Conservation (phyloP, 2,113 vertebrate species). For the Hemiprocne comata region DNA sequence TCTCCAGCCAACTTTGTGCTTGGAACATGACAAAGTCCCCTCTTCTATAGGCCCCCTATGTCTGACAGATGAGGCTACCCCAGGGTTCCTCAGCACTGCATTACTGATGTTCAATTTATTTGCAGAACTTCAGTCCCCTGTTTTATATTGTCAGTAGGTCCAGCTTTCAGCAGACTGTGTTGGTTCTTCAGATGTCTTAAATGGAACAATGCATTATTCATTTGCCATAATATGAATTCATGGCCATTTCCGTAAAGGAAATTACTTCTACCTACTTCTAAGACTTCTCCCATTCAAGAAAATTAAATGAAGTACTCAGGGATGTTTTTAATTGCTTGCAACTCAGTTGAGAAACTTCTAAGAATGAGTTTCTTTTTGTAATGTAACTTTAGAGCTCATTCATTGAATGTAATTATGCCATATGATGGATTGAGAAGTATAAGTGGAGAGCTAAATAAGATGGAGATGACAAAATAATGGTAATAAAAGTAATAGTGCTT, state of each 20-base stretch:
- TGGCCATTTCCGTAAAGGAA: conserved; percentile 54
- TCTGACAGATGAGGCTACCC: neutral
- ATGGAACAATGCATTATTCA: conserved; percentile 70
- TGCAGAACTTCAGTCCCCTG: neutral
- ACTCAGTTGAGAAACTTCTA: conserved; percentile 72
- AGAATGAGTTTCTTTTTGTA: conserved; percentile 59
- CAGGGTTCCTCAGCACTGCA: neutral
- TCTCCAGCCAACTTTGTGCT: neutral
- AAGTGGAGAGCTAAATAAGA: conserved; percentile 52
- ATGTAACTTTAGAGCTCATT: conserved; percentile 66
- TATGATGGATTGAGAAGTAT: conserved; percentile 58
- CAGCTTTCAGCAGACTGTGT: neutral
- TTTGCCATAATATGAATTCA: conserved; percentile 45
- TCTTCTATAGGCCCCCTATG: neutral
- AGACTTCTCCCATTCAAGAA: conserved; percentile 58
- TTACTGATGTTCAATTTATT: neutral
- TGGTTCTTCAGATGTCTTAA: conserved; percentile 52
- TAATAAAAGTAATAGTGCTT: conserved; percentile 44
- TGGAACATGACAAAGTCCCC: neutral
- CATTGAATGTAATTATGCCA: conserved; percentile 60
- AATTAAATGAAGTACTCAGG: conserved; percentile 45
- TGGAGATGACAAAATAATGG: conserved; percentile 68
- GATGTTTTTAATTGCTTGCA: conserved; percentile 64
- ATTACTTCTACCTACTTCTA: conserved; percentile 71
- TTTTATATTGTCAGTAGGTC: neutral